Conservation (phyloP, 2,888 invertebrate genomes). For the Diaprepes abbreviatus region DNA sequence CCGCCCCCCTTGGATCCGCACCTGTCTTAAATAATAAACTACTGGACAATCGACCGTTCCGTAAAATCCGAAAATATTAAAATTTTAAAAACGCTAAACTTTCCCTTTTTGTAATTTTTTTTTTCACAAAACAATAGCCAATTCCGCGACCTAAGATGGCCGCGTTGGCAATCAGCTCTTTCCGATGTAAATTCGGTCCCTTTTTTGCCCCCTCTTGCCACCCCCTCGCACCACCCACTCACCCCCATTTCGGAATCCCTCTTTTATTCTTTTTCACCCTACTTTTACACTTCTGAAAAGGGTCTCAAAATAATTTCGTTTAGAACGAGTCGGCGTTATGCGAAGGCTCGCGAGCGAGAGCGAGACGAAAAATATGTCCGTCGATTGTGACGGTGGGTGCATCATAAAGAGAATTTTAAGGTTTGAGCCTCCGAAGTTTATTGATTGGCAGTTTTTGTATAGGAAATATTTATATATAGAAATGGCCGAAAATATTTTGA, state of each 20-base stretch:
- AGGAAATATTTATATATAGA: background rate
- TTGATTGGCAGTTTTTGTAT: slow-evolving; percentile 37
- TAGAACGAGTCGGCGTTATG: slow-evolving; percentile 9
- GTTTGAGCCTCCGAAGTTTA: slow-evolving; percentile 40
- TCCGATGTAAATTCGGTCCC: slow-evolving; percentile 67
- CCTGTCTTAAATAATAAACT: no score
- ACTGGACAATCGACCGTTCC: no score
- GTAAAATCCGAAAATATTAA: no score
- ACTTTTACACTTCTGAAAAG: slow-evolving; percentile 66
- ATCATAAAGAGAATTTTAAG: slow-evolving; percentile 46
- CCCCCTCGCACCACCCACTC: slow-evolving; percentile 50
- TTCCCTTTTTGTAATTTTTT: no score
- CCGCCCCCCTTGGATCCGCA: no score
- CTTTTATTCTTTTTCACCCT: slow-evolving; percentile 67
- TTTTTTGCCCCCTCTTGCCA: slow-evolving; percentile 62
- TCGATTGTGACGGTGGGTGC: slow-evolving; percentile 41
- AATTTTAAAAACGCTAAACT: no score
- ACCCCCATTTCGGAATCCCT: slow-evolving; percentile 64
- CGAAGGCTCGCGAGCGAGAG: background rate
- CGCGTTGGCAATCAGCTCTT: slow-evolving; percentile 67
- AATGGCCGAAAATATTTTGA: slow-evolving; percentile 1
- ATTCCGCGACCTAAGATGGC: slow-evolving; percentile 67
- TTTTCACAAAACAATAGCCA: slow-evolving; percentile 58
- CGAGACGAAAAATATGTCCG: slow-evolving; percentile 37
- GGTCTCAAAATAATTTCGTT: slow-evolving; percentile 52